A percentile compares a stretch with the other conserved stretches of the same genome.
phyloP scores from a whole-genome alignment of 2,797 vertebrate genomes.

The Cynodonichthys magdalenae region DNA sequence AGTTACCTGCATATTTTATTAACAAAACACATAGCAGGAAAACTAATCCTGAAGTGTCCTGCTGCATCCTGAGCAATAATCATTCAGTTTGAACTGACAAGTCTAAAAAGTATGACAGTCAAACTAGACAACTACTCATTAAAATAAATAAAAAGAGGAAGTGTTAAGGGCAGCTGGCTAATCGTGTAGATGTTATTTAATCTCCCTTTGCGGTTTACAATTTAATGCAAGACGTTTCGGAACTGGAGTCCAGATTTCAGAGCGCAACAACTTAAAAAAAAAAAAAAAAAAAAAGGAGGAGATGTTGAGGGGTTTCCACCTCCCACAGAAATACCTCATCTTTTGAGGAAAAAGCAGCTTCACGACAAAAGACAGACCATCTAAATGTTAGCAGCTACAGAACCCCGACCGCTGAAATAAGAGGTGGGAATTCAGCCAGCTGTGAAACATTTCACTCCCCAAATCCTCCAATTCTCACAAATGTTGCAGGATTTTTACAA shows the following conservation, averaged over 20 bases:
- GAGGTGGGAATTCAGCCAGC: background rate
- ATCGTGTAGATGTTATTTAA: background rate
- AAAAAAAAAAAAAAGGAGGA: background rate
- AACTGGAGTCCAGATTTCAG: background rate
- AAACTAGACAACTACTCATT: background rate
- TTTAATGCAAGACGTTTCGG: background rate
- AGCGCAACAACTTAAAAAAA: background rate
- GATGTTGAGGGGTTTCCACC: background rate
- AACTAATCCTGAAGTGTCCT: too few relatives aligned
- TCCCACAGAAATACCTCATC: background rate
- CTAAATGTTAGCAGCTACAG: constrained; percentile 9
- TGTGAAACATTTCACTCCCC: background rate
- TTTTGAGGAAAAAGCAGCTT: background rate
- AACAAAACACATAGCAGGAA: too few relatives aligned
- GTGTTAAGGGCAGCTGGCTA: background rate
- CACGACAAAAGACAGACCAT: background rate
- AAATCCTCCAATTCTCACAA: too few relatives aligned
- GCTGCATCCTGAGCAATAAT: background rate
- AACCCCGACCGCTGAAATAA: background rate
- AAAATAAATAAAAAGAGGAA: background rate
- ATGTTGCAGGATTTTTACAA: background rate
- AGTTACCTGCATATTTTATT: too few relatives aligned
- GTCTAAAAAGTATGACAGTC: background rate
- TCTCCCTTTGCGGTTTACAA: background rate
- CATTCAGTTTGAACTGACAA: background rate